Evolutionary conservation across 92 coral and sea anemone species (phyloP), one percentile per base, ranked within the genome.

Genomic region (Virgularia gustaviana): DNA sequence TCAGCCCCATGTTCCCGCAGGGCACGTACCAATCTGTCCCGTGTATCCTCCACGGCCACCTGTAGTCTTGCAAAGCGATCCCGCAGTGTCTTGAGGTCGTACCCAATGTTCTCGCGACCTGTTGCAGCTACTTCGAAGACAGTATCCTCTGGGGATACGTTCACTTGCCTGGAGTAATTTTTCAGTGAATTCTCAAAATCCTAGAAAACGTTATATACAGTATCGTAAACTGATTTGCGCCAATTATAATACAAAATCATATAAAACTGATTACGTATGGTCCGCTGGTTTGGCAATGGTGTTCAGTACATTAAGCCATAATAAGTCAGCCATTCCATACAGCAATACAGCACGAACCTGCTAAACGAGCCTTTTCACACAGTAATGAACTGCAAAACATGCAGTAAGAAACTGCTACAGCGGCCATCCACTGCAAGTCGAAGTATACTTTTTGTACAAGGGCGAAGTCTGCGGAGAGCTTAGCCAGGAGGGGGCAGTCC

Each of bases 181-280:
- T 68, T 68, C 23, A 68, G 36, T 43, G 75, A 15, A 33, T 31
- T 68, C 36, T 68, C 75, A 27, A 49, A 68, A 61, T 68, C 75
- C 75, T 68, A 22, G 20, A 51, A 32, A 1, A 30, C 30, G 1
- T 15, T 25, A 25, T 6, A 18, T 30, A n/a, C 34, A 15, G 22
- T 34, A 32, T 2, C n/a, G 60, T 10, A 30, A 30, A 10, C 60
- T 23, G 30, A 22, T 23, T 89, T 89, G 79, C 97, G 85, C 78
- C 85, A 80, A 44, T 58, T 64, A 2, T 87, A 72, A 79, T 22
- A 90, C 82, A 75, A 82, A 88, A 53, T 80, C 76, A 66, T 86
- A 94, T 2, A 88, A 77, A 63, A 73, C 70, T 13, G 72, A 78
- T 62, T 88, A 92, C n/a, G n/a, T n/a, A 78, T 74, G 85, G 23